Percentiles rank a stretch among this genome's conserved stretches.
These are phyloP conservation scores for Ctenochaetus hawaiiensis DNA, from an alignment of 2,797 vertebrate species.

Conservation along the genomic window DNA sequence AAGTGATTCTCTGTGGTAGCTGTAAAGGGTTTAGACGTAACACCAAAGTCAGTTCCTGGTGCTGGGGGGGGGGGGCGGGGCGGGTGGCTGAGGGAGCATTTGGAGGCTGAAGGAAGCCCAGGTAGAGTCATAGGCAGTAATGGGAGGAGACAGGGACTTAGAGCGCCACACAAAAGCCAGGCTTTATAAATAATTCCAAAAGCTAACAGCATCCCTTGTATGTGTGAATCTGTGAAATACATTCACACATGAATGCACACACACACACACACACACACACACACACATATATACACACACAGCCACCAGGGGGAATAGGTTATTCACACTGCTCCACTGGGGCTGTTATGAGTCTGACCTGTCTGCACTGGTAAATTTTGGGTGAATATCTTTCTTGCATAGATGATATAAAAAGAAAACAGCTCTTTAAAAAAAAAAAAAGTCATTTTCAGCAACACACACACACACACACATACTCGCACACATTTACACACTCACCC, in stretches of 20 bases:
- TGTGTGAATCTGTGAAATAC: slow-evolving; percentile 81
- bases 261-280: slow-evolving; percentile 48
- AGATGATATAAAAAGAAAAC: slow-evolving; percentile 60
- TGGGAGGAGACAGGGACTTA: slow-evolving; percentile 89
- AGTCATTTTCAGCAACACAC: slow-evolving; percentile 43
- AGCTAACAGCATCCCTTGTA: slow-evolving; percentile 86
- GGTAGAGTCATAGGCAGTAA: slow-evolving; percentile 87
- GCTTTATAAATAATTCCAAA: slow-evolving; percentile 91
- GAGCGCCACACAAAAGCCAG: slow-evolving; percentile 86
- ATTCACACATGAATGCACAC: slow-evolving; percentile 74
- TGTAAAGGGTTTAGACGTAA: slow-evolving; percentile 58
- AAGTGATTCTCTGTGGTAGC: slow-evolving; percentile 38
- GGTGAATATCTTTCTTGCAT: slow-evolving; percentile 66
- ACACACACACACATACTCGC: slow-evolving; percentile 28
- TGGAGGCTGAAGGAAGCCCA: slow-evolving; percentile 71
- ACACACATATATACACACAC: slow-evolving; percentile 32
- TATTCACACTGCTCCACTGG: slow-evolving; percentile 68
- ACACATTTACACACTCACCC: slow-evolving; percentile 32
- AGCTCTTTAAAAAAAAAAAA: slow-evolving; percentile 23
- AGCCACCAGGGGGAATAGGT: slow-evolving; percentile 72
- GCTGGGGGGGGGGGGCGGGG: slow-evolving; percentile 43
- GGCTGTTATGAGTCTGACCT: slow-evolving; percentile 70
- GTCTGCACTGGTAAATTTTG: slow-evolving; percentile 64
- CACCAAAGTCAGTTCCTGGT: slow-evolving; percentile 50
- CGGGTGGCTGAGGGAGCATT: slow-evolving; percentile 50